Conservation (phyloP, 2,113 vertebrate genomes). For the Neogale vison region DNA sequence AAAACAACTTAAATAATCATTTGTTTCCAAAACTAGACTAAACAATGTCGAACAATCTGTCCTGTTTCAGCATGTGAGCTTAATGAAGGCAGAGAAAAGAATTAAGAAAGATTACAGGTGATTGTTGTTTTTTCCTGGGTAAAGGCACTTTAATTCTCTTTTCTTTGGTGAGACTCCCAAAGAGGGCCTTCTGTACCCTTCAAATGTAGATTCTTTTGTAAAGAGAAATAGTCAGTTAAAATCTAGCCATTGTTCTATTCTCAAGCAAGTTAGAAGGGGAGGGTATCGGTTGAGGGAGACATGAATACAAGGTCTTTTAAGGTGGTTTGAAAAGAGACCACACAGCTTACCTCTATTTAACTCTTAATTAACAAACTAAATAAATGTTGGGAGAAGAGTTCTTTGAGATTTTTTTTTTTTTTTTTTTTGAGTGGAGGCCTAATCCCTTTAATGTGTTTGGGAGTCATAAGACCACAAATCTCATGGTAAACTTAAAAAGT, state of each 20-base stretch:
- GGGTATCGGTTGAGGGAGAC: not conserved
- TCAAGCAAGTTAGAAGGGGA: not conserved
- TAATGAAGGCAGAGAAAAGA: not conserved
- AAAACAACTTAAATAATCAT: slow-evolving; percentile 18
- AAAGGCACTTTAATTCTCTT: not conserved
- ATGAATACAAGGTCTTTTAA: not conserved
- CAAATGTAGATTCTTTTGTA: slow-evolving; percentile 19
- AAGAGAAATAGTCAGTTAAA: slow-evolving; percentile 19
- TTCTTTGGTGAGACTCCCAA: not conserved
- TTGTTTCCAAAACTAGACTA: slow-evolving; percentile 25
- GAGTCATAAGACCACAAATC: not conserved
- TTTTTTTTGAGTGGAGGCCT: not conserved
- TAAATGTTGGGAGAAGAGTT: not conserved
- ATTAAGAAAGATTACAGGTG: not conserved
- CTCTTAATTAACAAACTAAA: slow-evolving; percentile 17
- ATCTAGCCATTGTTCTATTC: not conserved
- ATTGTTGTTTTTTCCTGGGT: not conserved
- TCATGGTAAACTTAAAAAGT: not conserved
- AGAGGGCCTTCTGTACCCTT: not conserved
- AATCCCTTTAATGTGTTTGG: not conserved
- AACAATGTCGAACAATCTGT: not conserved
- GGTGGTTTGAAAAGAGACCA: not conserved
- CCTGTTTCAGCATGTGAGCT: not conserved
- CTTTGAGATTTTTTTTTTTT: not conserved
- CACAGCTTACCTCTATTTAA: not conserved